Evolutionary conservation across 1,140 invertebrate genomes (phyloP), one percentile per base, ranked within the genome.

Genomic region (Leptoteleia sp.): DNA sequence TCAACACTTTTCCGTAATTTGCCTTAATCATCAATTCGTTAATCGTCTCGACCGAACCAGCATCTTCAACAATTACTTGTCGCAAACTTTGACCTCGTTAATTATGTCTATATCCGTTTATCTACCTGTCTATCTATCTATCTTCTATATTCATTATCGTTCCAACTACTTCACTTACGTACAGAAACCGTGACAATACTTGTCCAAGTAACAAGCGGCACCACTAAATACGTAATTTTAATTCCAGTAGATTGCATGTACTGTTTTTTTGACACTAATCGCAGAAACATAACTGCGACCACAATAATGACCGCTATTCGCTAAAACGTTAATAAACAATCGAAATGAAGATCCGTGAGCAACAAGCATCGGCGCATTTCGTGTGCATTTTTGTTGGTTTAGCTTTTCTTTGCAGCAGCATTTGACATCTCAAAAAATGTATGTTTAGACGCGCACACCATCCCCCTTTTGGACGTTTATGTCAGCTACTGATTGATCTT

Each of bases 211-310:
- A 76, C 47, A 68, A 72, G 40, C 54, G 40, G 19, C n/a, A n/a
- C n/a, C 55, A 67, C 8, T 52, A 7, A 61, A 61, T 61, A 48
- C 5, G 59, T 67, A 67, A 47, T 59, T 43, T 48, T 76, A 43
- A 68, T 70, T 70, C 27, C 38, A n/a, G 62, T 79, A 75, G 57
- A 57, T 71, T 79, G 77, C 71, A 79, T 79, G 77, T 72, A 65
- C 38, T 76, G 65, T n/a, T n/a, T 71, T 71, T 75, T 59, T 70
- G 27, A 67, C 37, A 73, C 77, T 71, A 71, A 76, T 79, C 77
- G 77, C 77, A 76, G 65, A 67, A 45, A 48, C 42, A 71, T 80
- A 76, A 76, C 71, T 80, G 71, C 71, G 71, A 80, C 65, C 25
- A 70, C 29, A 65, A 55, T 75, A 70, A 75, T 71, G 22, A 71